Conservation (phyloP, 2,113 vertebrate genomes). For the Platycercus adscitus region DNA sequence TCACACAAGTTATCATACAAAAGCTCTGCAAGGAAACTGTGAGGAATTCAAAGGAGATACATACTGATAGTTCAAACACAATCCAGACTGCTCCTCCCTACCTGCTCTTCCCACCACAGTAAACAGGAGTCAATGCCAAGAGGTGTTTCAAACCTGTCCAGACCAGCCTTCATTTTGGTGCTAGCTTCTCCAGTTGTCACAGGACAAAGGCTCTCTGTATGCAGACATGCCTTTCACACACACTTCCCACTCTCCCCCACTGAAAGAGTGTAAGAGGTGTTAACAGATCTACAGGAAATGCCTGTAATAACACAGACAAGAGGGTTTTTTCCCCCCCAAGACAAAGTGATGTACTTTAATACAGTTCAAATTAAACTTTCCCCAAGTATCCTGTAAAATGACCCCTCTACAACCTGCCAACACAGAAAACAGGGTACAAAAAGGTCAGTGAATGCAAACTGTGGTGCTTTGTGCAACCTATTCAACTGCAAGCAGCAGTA, state of each 20-base stretch:
- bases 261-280: neutral
- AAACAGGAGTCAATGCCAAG: neutral
- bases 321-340: rapidly evolving
- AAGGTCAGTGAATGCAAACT: neutral
- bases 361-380: neutral
- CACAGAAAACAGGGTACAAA: neutral
- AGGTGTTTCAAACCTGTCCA: neutral
- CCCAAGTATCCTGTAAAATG: neutral
- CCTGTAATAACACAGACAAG: neutral
- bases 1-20: neutral
- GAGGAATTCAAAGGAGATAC: neutral
- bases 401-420: neutral
- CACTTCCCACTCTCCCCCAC: neutral
- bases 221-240: neutral
- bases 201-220: conserved; percentile 2
- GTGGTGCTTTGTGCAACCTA: neutral
- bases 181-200: neutral
- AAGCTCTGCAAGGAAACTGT: neutral
- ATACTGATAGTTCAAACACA: neutral
- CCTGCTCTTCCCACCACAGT: neutral
- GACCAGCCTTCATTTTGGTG: neutral
- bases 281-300: neutral
- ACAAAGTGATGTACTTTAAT: neutral
- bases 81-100: conserved; percentile 4
- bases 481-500: neutral